These are phyloP conservation scores for Prosopocoilus inquinatus DNA, from an alignment of 2,888 invertebrate species.

Conservation along the genomic window DNA sequence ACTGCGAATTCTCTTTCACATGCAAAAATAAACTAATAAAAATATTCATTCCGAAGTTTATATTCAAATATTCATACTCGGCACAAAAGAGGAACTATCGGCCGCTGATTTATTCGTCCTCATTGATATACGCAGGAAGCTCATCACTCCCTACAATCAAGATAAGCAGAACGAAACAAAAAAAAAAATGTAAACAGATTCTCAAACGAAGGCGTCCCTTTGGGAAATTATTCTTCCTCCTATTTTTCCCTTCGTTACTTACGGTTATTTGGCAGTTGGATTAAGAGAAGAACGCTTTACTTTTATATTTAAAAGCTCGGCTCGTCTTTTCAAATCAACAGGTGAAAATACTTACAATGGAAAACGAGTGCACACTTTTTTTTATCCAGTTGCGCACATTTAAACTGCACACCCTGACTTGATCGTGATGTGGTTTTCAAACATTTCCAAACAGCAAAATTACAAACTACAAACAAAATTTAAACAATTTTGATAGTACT, in stretches of 20 bases:
- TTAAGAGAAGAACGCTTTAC: not conserved
- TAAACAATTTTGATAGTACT: too few species aligned
- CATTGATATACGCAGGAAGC: conserved; percentile 1
- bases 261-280: not conserved
- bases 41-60: not conserved
- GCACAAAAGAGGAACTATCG: conserved; percentile 1
- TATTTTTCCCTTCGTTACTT: not conserved
- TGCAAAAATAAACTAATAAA: conserved; percentile 1
- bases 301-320: too few species aligned
- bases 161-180: not conserved
- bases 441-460: too few species aligned
- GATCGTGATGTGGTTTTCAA: too few species aligned
- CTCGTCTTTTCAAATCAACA: too few species aligned
- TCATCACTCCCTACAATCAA: conserved; percentile 1
- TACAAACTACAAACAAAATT: too few species aligned
- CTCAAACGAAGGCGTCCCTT: not conserved
- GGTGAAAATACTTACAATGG: too few species aligned
- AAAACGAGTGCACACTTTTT: too few species aligned
- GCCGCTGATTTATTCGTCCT: not conserved
- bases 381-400: too few species aligned
- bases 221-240: not conserved
- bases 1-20: not conserved
- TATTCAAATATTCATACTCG: not conserved
- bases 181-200: not conserved
- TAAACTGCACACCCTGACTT: too few species aligned